phyloP scores from a whole-genome alignment of 2,888 invertebrate genomes.

The Mythimna albipuncta region DNA sequence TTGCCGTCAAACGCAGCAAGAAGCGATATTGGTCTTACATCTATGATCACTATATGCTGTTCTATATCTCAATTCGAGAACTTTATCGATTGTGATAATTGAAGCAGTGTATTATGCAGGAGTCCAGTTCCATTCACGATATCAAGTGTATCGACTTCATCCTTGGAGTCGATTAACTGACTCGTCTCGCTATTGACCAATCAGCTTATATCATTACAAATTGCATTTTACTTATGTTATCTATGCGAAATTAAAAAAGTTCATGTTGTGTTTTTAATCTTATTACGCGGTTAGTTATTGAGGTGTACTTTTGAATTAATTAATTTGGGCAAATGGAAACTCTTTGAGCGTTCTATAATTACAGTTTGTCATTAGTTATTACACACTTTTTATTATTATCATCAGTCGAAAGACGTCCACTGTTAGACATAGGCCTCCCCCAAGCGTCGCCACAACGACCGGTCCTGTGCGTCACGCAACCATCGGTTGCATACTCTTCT shows the following conservation, averaged over 20 bases:
- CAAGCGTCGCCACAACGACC: too few relatives aligned
- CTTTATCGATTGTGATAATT: slow-evolving; percentile 34
- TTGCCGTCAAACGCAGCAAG: background rate
- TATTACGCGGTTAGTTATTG: slow-evolving; percentile 3
- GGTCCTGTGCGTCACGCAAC: too few relatives aligned
- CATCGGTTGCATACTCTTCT: too few relatives aligned
- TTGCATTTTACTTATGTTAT: slow-evolving; percentile 22
- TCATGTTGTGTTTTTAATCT: slow-evolving; percentile 3
- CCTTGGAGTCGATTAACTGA: slow-evolving; percentile 29
- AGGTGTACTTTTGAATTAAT: slow-evolving; percentile 7
- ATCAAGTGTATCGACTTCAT: slow-evolving; percentile 23
- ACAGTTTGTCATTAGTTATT: background rate
- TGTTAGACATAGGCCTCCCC: too few relatives aligned
- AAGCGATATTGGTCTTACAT: slow-evolving; percentile 6
- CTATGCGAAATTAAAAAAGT: slow-evolving; percentile 18
- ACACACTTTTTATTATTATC: background rate
- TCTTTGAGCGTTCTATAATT: background rate
- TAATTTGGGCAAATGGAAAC: slow-evolving; percentile 9
- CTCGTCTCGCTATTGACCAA: slow-evolving; percentile 25
- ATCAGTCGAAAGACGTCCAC: too few relatives aligned
- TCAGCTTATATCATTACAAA: slow-evolving; percentile 38
- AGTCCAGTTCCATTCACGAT: slow-evolving; percentile 32
- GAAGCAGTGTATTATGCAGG: slow-evolving; percentile 33
- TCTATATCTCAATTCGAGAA: slow-evolving; percentile 26
- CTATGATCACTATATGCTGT: background rate